Evolutionary conservation across 2,113 vertebrate genomes (phyloP), one percentile per base, ranked within the genome.

Genomic region (Sinocyclocheilus anophthalmus): DNA sequence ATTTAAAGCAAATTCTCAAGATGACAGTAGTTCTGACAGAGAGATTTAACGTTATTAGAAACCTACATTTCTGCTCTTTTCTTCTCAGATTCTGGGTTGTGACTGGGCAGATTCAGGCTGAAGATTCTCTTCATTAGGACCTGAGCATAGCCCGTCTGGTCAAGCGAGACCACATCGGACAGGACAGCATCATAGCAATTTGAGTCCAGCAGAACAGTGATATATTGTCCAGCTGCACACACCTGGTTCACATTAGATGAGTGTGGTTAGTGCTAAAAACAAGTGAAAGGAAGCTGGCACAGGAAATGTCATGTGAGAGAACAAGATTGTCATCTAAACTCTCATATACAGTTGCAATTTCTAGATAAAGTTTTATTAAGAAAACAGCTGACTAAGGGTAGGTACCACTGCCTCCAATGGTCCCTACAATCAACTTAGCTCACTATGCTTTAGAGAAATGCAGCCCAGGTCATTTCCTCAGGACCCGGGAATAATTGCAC

Each of bases 131-230:
- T 87, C 91, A 96, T 92, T 67, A 97, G 91, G 89, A 92, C 70
- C 53, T 86, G 30, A 14, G 93, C 94, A 11, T 90, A 95, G 42
- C 72, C 76, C 16, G 89, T 92, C 76, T 95, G 94, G 88, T 96
- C 94, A 72, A 97, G 83, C 20, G 57, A 87, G 18, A 81, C 75
- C 0, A 93, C 91, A 83, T 97, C 96, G 85, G 93, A 92, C 24
- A 96, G 90, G 78, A 97, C 94, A 0, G 67, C 6, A 10, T 97
- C 94, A 0, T 96, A 97, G 61, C 95, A 95, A 87, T 95, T 92
- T 0, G 97, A 95, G 78, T 98, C 97, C 92, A 98, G 84, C 72
- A 98, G 91, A 45, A 97, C 92, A 0, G 96, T 97, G 83, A 98
- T 53, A 3, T 95, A 96, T 30, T 88, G 84, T 50, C 97, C 97